A percentile compares a stretch with the other conserved stretches of the same genome.
These are phyloP conservation scores for Chlorocebus sabaeus DNA, from an alignment of 2,113 vertebrate genomes.

Conservation along the genomic window DNA sequence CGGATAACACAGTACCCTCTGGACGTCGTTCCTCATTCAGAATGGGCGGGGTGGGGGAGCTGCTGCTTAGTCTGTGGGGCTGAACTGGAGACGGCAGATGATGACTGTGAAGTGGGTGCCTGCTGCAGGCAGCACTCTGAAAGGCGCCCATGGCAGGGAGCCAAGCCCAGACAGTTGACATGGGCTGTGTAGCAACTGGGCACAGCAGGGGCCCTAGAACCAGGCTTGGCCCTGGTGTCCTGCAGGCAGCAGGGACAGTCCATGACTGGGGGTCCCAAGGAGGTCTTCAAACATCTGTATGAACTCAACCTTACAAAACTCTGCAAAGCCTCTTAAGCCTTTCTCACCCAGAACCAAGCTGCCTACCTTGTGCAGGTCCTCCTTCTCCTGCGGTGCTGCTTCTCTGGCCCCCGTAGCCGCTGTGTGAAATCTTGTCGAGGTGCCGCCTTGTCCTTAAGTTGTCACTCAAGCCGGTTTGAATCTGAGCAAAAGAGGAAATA, in stretches of 20 bases:
- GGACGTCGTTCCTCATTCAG: no score
- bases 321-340: fast-evolving
- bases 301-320: fast-evolving
- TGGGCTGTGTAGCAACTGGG: no score
- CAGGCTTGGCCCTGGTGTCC: not conserved
- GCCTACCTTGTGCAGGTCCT: conserved; percentile 93
- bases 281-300: fast-evolving
- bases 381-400: conserved; percentile 94
- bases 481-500: conserved; percentile 80
- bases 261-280: not conserved
- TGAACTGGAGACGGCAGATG: fast-evolving
- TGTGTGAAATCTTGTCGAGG: conserved; percentile 89
- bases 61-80: fast-evolving
- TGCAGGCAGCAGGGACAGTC: not conserved
- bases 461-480: conserved; percentile 91
- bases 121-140: no score
- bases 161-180: not conserved
- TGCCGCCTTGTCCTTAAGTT: conserved; percentile 90
- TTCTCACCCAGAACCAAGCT: fast-evolving
- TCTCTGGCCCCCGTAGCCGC: conserved; percentile 91
- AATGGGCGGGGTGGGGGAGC: no score
- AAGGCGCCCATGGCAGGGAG: not conserved
- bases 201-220: not conserved
- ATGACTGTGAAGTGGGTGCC: no score
- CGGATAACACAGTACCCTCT: no score